These are phyloP conservation scores for Varanus salvator DNA, from an alignment of 2,113 vertebrate species.

Conservation along the genomic window DNA sequence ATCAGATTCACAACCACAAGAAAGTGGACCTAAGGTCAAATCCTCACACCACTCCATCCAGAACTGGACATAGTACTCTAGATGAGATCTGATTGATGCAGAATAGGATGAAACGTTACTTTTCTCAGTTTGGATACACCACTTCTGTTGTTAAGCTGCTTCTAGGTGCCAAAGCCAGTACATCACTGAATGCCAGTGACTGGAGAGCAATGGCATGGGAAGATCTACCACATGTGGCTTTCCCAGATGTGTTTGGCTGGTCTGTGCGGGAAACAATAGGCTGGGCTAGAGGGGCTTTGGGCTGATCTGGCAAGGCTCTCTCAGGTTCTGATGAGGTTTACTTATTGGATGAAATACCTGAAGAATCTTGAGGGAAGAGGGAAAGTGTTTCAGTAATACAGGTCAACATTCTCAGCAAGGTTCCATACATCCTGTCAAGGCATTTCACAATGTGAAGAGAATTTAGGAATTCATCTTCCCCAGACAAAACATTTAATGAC, in stretches of 20 bases:
- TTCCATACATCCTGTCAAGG: background rate
- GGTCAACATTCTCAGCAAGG: background rate
- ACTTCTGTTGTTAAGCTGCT: background rate
- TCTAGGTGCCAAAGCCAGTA: background rate
- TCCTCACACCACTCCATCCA: too few relatives aligned
- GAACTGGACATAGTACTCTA: too few relatives aligned
- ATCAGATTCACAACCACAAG: too few relatives aligned
- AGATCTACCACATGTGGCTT: background rate
- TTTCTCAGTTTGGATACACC: too few relatives aligned
- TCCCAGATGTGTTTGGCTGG: background rate
- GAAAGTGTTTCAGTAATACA: background rate
- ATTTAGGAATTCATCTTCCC: background rate
- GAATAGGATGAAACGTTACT: too few relatives aligned
- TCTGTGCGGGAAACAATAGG: background rate
- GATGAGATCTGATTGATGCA: too few relatives aligned
- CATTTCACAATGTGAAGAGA: background rate
- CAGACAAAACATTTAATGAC: background rate
- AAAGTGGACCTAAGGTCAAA: too few relatives aligned
- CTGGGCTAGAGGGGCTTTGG: background rate
- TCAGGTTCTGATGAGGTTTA: background rate
- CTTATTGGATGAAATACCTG: background rate
- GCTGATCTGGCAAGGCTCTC: background rate
- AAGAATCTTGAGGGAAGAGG: background rate
- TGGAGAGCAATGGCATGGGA: background rate
- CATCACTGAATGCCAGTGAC: background rate